phyloP scores from a whole-genome alignment of 2,113 vertebrate genomes.

The Collichthys lucidus region DNA sequence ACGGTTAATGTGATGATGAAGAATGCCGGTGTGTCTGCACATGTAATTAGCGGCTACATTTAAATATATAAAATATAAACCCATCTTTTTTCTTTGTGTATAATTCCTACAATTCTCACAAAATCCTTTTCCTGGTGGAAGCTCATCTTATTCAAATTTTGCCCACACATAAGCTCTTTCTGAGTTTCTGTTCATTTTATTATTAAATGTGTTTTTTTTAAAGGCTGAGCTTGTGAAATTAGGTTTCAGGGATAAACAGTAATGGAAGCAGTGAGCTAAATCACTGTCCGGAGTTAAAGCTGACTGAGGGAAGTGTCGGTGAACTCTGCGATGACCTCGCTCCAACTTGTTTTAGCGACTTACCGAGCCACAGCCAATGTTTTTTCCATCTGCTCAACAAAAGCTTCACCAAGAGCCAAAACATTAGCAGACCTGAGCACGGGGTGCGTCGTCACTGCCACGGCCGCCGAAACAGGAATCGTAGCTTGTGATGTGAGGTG shows the following conservation, averaged over 20 bases:
- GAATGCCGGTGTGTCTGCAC: neutral
- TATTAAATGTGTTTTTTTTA: constrained; percentile 20
- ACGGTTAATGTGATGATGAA: neutral
- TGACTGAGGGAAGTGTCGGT: constrained; percentile 2
- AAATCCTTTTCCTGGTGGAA: neutral
- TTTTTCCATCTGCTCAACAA: constrained; percentile 37
- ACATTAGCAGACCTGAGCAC: constrained; percentile 33
- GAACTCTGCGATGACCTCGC: neutral
- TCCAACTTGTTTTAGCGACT: neutral
- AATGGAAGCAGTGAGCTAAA: constrained; percentile 16
- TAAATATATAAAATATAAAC: constrained; percentile 6
- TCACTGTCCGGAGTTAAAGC: neutral
- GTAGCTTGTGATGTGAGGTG: neutral
- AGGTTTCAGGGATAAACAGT: constrained; percentile 10
- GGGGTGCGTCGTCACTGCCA: constrained; percentile 2
- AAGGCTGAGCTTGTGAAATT: constrained; percentile 22
- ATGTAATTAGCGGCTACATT: constrained; percentile 41
- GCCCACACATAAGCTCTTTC: constrained; percentile 18
- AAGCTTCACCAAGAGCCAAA: constrained; percentile 24
- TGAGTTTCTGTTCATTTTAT: constrained; percentile 36
- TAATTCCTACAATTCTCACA: constrained; percentile 21
- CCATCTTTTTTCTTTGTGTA: neutral
- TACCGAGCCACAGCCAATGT: constrained; percentile 24
- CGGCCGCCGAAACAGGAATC: constrained; percentile 24
- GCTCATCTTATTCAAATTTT: constrained; percentile 30